Evolutionary conservation across 2,888 invertebrate species (phyloP), one percentile per base, ranked within the genome.

Genomic region (Acanthosepion pharaonis): DNA sequence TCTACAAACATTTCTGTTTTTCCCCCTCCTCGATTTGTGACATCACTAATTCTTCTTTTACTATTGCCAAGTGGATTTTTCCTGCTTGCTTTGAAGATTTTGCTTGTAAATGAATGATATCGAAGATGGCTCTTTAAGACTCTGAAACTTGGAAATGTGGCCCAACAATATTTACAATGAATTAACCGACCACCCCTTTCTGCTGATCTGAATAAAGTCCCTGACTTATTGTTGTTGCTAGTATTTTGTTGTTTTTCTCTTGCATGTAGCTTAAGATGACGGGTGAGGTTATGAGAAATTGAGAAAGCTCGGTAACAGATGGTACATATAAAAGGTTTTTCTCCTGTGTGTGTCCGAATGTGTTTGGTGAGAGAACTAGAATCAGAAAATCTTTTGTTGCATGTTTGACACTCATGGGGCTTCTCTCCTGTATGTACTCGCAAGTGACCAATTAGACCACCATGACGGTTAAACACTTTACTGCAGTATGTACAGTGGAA

Each of bases 371-470:
- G 78, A 4, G 78, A 78, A 9, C 78, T 78, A 4, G 78, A 78
- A 8, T 78, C 78, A n/a, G 78, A 78, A n/a, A 78, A 78, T 6
- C 78, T 28, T 78, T 78, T 78, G 9, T 11, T 78, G n/a, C 78
- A 78, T 3, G n/a, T n/a, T 8, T n/a, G 78, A 78, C 78, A 78
- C 28, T n/a, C 28, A 6, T 25, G 6, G 25, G 64, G 64, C 25
- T 64, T 64, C 64, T 64, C 64, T 1, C 64, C 64, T 64, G n/a
- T 78, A 9, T 78, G 78, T 18, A 78, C 78, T 4, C 78, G 28
- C 78, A 78, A 78, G n/a, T 78, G 78, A 78, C 78, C 78, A 78
- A 78, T 78, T n/a, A 78, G n/a, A 78, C 78, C 78, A 9, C n/a
- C 78, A 78, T n/a, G 78, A 78, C 78, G 78, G n/a, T 28, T 78